Evolutionary conservation across 2,797 vertebrate genomes (phyloP).

Genomic region (Dendrocincla fuliginosa): DNA sequence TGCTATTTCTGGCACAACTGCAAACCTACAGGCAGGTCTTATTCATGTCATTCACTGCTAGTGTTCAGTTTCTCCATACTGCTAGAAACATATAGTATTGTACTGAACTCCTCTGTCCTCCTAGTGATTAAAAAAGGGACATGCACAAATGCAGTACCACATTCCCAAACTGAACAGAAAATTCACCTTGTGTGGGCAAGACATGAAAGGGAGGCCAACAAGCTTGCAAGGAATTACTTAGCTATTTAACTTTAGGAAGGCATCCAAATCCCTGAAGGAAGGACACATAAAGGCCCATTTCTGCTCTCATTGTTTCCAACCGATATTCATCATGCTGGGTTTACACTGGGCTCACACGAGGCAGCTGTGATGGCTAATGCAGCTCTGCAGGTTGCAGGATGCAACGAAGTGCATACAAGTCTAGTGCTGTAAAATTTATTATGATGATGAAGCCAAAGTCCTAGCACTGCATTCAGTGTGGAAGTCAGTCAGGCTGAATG

Average conservation of each 20-base stretch:
- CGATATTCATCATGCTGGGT: not conserved
- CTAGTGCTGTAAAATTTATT: not conserved
- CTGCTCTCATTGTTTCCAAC: not conserved
- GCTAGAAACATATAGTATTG: accelerated
- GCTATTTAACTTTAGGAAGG: not conserved
- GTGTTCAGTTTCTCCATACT: not conserved
- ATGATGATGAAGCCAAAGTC: not conserved
- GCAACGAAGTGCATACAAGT: not conserved
- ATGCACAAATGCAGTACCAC: not conserved
- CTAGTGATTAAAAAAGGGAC: not conserved
- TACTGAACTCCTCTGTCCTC: not conserved
- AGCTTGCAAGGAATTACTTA: not conserved
- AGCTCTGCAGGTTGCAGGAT: not conserved
- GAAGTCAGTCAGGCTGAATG: not conserved
- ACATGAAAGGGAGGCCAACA: not conserved
- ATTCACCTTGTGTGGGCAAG: not conserved
- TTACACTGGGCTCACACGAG: not conserved
- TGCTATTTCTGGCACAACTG: not conserved
- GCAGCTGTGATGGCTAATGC: not conserved
- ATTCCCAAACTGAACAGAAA: not conserved
- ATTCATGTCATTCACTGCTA: not conserved
- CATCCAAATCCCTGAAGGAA: not conserved
- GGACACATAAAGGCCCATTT: not conserved
- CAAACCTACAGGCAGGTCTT: not conserved
- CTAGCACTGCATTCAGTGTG: not conserved